These are phyloP conservation scores for Folsomia manolachei DNA, from an alignment of 2,888 invertebrate species.

Conservation along the genomic window DNA sequence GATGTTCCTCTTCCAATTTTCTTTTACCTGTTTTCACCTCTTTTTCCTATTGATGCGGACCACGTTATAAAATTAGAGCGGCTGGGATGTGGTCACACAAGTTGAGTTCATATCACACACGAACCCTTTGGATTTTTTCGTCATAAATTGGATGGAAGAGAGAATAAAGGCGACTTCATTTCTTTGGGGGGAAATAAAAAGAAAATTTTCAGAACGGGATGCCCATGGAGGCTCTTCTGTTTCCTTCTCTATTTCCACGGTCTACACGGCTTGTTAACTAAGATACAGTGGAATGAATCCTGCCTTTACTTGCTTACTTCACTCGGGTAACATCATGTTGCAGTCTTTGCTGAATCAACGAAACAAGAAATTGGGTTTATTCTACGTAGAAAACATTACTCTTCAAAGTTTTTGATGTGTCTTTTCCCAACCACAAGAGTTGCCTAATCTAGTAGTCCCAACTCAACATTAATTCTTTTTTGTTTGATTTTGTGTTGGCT, in stretches of 20 bases:
- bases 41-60: too few species aligned
- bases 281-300: too few species aligned
- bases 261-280: background rate
- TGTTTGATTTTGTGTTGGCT: too few species aligned
- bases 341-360: background rate
- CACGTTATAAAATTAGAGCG: background rate
- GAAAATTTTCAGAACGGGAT: conserved; percentile 12
- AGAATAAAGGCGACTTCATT: background rate
- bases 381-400: background rate
- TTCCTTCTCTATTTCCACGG: too few species aligned
- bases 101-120: background rate
- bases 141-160: conserved; percentile 14
- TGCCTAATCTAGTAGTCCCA: background rate
- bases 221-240: background rate
- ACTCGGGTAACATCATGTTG: background rate
- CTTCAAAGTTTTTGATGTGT: background rate
- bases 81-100: background rate
- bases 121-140: background rate
- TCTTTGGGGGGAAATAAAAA: conserved; percentile 17
- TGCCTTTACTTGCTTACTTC: too few species aligned
- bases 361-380: background rate
- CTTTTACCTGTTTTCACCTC: background rate
- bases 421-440: background rate
- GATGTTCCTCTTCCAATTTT: background rate
- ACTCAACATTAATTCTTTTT: background rate